These are phyloP conservation scores for rabbit (Oryctolagus cuniculus) DNA, from an alignment of 2,113 vertebrate species.

Conservation along the genomic window DNA sequence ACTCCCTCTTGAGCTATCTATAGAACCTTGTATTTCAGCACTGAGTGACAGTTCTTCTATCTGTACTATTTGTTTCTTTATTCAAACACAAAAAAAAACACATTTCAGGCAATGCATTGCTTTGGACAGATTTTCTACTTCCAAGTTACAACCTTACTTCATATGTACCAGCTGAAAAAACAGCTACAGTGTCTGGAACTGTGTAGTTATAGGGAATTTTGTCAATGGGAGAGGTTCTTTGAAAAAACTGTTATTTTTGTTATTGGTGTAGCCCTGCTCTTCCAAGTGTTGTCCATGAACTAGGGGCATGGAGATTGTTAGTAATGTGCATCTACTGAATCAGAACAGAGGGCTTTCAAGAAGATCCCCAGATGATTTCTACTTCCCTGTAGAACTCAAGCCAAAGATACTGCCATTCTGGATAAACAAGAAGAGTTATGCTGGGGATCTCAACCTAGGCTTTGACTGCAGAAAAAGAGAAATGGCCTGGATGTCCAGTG, in stretches of 20 bases:
- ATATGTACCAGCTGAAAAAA: not conserved
- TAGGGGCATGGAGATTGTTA: not conserved
- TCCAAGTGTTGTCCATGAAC: not conserved
- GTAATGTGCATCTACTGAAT: fast-evolving
- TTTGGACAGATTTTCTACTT: not conserved
- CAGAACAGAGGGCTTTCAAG: not conserved
- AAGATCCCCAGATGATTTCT: not conserved
- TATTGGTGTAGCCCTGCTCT: not conserved
- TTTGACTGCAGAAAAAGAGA: not conserved
- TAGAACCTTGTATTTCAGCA: not conserved
- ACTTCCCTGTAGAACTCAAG: not conserved
- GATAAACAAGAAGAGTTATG: not conserved
- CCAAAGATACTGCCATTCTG: not conserved
- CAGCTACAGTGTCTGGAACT: not conserved
- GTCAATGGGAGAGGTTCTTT: not conserved
- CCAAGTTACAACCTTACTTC: not conserved
- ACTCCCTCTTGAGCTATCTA: not conserved
- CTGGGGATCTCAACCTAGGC: not conserved
- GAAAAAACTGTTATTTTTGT: not conserved
- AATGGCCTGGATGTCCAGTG: not conserved
- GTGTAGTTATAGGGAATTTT: not conserved
- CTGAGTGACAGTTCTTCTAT: not conserved
- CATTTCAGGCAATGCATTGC: not conserved
- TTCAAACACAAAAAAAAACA: not conserved
- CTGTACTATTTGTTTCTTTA: not conserved